A percentile compares a stretch with the other conserved stretches of the same genome.
These are phyloP conservation scores for Chaenodraco wilsoni DNA, from an alignment of 2,797 vertebrate species.

Conservation along the genomic window DNA sequence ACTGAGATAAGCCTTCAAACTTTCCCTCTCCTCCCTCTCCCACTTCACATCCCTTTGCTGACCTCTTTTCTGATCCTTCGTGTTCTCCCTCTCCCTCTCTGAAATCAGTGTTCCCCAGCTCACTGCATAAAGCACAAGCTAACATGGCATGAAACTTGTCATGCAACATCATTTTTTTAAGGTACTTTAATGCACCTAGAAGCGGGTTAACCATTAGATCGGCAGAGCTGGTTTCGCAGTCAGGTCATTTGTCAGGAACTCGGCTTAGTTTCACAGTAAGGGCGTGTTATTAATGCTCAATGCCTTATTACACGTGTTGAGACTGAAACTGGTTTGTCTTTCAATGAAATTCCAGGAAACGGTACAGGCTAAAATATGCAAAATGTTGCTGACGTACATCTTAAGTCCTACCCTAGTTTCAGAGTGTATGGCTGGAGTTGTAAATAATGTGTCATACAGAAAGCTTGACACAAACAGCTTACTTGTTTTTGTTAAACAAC, in stretches of 20 bases:
- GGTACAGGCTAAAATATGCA: neutral
- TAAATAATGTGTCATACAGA: conserved; percentile 8
- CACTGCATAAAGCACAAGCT: neutral
- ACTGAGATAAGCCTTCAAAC: conserved; percentile 72
- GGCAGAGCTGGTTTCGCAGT: neutral
- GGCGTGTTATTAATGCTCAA: conserved; percentile 4
- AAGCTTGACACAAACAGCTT: neutral
- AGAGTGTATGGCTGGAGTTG: neutral
- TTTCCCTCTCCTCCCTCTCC: conserved; percentile 57
- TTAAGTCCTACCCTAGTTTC: neutral
- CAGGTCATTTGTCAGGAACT: conserved; percentile 13
- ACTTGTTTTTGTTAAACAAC: neutral
- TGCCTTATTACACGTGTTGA: neutral
- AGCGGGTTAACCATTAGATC: conserved; percentile 6
- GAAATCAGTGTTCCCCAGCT: conserved; percentile 23
- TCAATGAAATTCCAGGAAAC: conserved; percentile 9
- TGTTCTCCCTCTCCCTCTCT: neutral
- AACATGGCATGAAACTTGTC: conserved; percentile 8
- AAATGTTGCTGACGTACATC: neutral
- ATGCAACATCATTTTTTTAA: neutral
- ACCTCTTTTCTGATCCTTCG: conserved; percentile 61
- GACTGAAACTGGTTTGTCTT: conserved; percentile 57
- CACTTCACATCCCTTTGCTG: conserved; percentile 66
- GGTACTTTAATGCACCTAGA: conserved; percentile 11
- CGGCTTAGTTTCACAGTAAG: neutral